Conservation (phyloP, 23 tunicate species). For the Halocynthia aurantium region DNA sequence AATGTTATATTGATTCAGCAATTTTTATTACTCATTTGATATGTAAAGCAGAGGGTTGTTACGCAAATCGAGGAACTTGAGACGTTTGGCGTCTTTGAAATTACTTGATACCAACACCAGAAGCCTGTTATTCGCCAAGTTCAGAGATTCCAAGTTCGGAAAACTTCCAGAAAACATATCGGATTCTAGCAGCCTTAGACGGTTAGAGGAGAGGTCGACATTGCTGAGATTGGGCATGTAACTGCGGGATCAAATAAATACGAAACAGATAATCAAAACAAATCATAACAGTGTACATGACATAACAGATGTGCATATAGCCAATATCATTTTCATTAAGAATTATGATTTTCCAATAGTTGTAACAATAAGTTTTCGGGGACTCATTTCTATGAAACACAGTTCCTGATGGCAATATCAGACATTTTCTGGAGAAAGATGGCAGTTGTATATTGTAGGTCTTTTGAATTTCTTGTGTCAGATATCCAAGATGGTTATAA, state of each 20-base stretch:
- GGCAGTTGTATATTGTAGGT: too few relatives aligned
- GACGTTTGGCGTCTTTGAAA: neutral
- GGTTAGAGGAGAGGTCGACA: constrained; percentile 28
- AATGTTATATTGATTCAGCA: neutral
- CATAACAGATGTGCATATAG: too few relatives aligned
- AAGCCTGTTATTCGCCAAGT: constrained; percentile 28
- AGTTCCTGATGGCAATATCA: too few relatives aligned
- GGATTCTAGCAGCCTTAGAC: constrained; percentile 27
- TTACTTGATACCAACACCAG: constrained; percentile 10
- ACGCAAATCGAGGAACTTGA: constrained; percentile 25
- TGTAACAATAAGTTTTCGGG: too few relatives aligned
- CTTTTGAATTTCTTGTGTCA: too few relatives aligned
- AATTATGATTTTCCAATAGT: too few relatives aligned
- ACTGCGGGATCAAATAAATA: constrained; percentile 7
- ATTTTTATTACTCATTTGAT: constrained; percentile 1
- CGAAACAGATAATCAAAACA: too few relatives aligned
- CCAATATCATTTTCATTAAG: too few relatives aligned
- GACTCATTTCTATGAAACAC: too few relatives aligned
- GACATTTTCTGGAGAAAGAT: too few relatives aligned
- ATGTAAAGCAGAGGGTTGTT: constrained; percentile 33
- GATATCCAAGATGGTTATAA: too few relatives aligned
- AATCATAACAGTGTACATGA: too few relatives aligned
- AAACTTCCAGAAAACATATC: constrained; percentile 23
- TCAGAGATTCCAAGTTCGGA: constrained; percentile 15
- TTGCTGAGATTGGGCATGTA: constrained; percentile 4